Conservation (phyloP, 2,113 vertebrate genomes). For the Mastomys natalensis region DNA sequence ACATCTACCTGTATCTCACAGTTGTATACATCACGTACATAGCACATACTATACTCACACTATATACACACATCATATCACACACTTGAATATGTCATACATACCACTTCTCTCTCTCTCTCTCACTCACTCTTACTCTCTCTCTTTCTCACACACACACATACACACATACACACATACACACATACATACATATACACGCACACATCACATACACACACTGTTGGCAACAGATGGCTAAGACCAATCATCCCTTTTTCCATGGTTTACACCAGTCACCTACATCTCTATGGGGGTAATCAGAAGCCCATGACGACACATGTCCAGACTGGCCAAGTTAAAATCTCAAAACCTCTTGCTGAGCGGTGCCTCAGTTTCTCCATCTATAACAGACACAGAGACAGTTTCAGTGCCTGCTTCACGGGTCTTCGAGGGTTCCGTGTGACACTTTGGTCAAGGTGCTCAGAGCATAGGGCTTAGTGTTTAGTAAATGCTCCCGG, state of each 20-base stretch:
- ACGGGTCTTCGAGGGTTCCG: accelerated
- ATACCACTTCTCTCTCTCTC: too few relatives aligned
- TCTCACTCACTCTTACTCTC: too few relatives aligned
- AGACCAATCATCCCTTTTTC: accelerated
- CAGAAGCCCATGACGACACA: accelerated
- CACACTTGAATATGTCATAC: not conserved
- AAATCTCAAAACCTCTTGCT: accelerated
- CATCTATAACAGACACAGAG: accelerated
- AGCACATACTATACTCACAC: not conserved
- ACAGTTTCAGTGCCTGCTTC: not conserved
- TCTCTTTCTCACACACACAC: not conserved
- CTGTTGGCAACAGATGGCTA: accelerated
- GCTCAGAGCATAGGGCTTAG: not conserved
- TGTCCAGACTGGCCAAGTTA: not conserved
- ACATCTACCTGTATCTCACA: not conserved
- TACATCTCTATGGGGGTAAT: accelerated
- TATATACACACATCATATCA: not conserved
- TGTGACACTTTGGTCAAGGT: accelerated
- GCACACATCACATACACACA: not conserved
- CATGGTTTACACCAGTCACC: accelerated
- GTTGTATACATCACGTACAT: not conserved
- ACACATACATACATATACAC: not conserved
- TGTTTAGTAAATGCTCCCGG: accelerated
- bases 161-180: not conserved
- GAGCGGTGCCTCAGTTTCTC: not conserved